Evolutionary conservation across 2,888 invertebrate genomes (phyloP).

Genomic region (Poecilobothrus nobilitatus): DNA sequence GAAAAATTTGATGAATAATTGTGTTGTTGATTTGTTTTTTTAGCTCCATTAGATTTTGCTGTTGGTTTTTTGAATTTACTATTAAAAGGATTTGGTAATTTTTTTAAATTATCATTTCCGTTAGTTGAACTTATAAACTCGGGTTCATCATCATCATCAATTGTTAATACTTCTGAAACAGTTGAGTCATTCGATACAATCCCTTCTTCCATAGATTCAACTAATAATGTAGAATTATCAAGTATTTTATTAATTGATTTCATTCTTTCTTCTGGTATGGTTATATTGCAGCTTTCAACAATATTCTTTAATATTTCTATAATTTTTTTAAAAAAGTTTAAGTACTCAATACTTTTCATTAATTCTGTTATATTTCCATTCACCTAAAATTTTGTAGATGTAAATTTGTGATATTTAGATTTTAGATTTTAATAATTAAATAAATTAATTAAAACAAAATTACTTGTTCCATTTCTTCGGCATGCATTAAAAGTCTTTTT

Average conservation of each 20-base stretch:
- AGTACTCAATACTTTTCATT: slow-evolving; percentile 1
- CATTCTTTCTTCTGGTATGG: background rate
- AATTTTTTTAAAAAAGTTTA: background rate
- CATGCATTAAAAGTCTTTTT: background rate
- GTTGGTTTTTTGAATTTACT: background rate
- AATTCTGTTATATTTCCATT: background rate
- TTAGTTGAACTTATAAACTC: background rate
- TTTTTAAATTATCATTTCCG: background rate
- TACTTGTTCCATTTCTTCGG: background rate
- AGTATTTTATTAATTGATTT: background rate
- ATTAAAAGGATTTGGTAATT: background rate
- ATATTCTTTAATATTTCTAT: background rate
- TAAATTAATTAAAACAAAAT: background rate
- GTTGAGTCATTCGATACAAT: background rate
- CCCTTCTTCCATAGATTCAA: background rate
- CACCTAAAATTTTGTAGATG: background rate
- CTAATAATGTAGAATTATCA: background rate
- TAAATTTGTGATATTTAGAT: too few species aligned
- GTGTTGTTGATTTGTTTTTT: background rate
- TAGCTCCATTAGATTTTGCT: background rate
- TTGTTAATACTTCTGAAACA: background rate
- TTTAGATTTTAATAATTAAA: too few species aligned
- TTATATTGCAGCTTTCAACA: background rate
- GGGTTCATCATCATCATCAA: slow-evolving; percentile 2
- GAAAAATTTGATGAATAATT: background rate